phyloP scores from a whole-genome alignment of 23 tunicate genomes.

The Trididemnum nubilum region DNA sequence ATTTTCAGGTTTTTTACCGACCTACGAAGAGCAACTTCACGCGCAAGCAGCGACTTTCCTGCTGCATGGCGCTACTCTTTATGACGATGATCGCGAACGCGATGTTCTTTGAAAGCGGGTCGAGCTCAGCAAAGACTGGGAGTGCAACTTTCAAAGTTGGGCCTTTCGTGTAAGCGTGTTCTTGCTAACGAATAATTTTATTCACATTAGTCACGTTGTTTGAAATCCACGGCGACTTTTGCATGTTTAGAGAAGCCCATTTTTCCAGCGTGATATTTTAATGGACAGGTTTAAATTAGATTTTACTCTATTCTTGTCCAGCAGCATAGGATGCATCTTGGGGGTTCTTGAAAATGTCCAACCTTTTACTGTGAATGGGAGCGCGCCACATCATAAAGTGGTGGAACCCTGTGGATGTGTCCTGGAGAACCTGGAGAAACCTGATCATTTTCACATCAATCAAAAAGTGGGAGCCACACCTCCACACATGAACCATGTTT shows the following conservation, averaged over 20 bases:
- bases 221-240: background rate
- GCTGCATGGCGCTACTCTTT: conserved; percentile 83
- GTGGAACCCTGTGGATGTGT: too few relatives aligned
- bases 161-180: conserved; percentile 79
- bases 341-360: too few relatives aligned
- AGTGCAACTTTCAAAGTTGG: conserved; percentile 73
- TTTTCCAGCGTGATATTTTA: background rate
- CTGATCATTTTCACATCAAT: too few relatives aligned
- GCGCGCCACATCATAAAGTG: too few relatives aligned
- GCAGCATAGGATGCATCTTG: too few relatives aligned
- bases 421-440: too few relatives aligned
- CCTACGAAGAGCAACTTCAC: conserved; percentile 90
- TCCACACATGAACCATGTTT: too few relatives aligned
- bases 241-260: background rate
- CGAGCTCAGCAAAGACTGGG: conserved; percentile 53
- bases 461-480: too few relatives aligned
- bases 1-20: conserved; percentile 82
- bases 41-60: conserved; percentile 76
- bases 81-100: conserved; percentile 98
- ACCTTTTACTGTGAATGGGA: too few relatives aligned
- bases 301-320: too few relatives aligned
- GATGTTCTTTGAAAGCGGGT: conserved; percentile 86
- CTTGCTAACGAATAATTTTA: background rate
- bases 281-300: background rate
- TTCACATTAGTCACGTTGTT: background rate